Evolutionary conservation across 2,888 invertebrate species (phyloP).

Genomic region (Melipona beecheii): DNA sequence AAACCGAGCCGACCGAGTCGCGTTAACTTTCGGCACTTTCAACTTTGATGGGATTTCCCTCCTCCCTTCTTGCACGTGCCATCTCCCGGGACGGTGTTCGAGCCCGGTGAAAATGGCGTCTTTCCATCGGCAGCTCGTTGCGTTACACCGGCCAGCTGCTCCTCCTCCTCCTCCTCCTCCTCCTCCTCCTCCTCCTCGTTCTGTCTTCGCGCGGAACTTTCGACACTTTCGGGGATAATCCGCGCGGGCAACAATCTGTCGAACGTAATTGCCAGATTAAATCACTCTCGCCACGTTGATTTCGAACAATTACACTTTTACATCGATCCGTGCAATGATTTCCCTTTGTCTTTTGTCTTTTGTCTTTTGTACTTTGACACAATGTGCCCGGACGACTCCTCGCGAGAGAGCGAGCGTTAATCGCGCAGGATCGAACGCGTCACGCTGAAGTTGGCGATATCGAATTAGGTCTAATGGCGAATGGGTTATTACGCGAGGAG

Average conservation of each 20-base stretch:
- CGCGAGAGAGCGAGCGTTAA: not conserved
- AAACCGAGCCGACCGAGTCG: constrained; percentile 53
- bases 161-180: constrained; percentile 39
- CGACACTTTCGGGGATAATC: constrained; percentile 32
- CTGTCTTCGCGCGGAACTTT: constrained; percentile 53
- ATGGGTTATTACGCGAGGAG: constrained; percentile 1
- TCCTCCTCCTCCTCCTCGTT: constrained; percentile 44
- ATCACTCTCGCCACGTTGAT: not conserved
- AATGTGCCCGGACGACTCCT: not conserved
- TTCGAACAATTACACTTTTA: too few species aligned
- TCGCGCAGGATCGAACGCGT: not conserved
- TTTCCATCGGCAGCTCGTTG: constrained; percentile 41
- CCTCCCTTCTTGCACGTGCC: constrained; percentile 8
- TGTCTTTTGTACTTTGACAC: not conserved
- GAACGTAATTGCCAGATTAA: constrained; percentile 23
- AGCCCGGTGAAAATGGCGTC: constrained; percentile 50
- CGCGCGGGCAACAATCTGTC: constrained; percentile 24
- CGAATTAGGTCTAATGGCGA: constrained; percentile 3
- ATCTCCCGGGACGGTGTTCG: constrained; percentile 14
- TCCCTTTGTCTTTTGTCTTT: too few species aligned
- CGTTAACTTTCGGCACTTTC: constrained; percentile 75
- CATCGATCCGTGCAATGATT: too few species aligned
- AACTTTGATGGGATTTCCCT: constrained; percentile 76
- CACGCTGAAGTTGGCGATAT: constrained; percentile 1
- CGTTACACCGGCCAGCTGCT: constrained; percentile 42